phyloP scores from a whole-genome alignment of 2,888 invertebrate genomes.

The Trypoxylon attenuatum region DNA sequence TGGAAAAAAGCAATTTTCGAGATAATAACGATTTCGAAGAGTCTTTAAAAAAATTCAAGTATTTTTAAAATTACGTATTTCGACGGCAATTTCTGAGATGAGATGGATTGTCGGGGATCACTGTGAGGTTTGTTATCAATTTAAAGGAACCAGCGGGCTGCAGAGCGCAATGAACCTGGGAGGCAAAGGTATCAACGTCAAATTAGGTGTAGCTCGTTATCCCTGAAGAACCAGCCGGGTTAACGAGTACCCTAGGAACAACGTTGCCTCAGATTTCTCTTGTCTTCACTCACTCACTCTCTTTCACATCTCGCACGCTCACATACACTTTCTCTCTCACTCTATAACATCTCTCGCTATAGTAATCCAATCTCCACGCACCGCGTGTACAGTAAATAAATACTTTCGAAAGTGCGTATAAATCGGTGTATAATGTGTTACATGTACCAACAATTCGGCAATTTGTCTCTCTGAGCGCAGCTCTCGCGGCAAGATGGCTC shows the following conservation, averaged over 20 bases:
- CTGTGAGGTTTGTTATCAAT: no score
- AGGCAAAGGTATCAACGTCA: conserved; percentile 37
- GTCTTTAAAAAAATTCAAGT: no score
- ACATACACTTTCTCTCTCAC: no score
- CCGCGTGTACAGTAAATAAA: conserved; percentile 51
- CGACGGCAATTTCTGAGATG: no score
- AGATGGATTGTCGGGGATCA: no score
- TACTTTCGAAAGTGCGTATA: conserved; percentile 58
- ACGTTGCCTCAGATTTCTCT: no score
- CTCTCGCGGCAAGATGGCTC: conserved; percentile 12
- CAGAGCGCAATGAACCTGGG: conserved; percentile 32
- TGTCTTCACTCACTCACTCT: not conserved
- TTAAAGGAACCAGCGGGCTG: no score
- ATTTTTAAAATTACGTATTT: no score
- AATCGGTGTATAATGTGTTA: conserved; percentile 56
- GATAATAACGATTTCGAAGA: no score
- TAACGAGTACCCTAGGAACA: conserved; percentile 47
- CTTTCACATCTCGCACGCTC: no score
- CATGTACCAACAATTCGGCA: conserved; percentile 51
- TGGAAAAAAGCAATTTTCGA: no score
- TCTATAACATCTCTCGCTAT: conserved; percentile 27
- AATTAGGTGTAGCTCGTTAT: conserved; percentile 38
- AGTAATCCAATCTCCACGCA: conserved; percentile 47
- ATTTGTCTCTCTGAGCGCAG: conserved; percentile 29
- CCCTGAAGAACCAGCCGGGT: conserved; percentile 22